Conservation (phyloP, 2,888 invertebrate genomes). For the Taphrorychus bicolor region DNA sequence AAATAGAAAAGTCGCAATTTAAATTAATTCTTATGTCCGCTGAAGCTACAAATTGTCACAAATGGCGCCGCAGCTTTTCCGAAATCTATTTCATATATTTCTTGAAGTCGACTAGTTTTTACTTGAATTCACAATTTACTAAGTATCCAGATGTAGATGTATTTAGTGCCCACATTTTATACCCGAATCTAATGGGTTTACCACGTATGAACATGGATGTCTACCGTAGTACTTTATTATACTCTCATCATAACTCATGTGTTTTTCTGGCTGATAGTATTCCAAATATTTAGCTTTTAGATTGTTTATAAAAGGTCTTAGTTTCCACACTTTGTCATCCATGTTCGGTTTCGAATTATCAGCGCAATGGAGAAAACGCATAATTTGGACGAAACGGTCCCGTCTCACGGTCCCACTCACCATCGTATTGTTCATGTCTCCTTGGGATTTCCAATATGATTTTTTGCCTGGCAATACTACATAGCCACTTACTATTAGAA, state of each 20-base stretch:
- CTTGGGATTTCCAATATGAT: conserved; percentile 29
- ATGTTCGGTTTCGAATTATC: conserved; percentile 1
- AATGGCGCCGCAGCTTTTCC: too few relatives aligned
- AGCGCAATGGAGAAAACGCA: conserved; percentile 8
- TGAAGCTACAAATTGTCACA: too few relatives aligned
- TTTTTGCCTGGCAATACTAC: conserved; percentile 32
- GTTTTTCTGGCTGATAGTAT: conserved; percentile 39
- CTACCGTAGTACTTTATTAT: conserved; percentile 19
- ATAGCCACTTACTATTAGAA: conserved; percentile 43
- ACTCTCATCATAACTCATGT: conserved; percentile 19
- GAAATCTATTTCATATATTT: too few relatives aligned
- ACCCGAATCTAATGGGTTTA: conserved; percentile 50
- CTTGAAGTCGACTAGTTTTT: too few relatives aligned
- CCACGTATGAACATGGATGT: conserved; percentile 47
- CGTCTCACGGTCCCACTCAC: conserved; percentile 24
- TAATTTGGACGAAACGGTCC: conserved; percentile 15
- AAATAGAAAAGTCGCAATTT: too few relatives aligned
- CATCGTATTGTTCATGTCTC: conserved; percentile 29
- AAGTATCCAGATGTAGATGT: conserved; percentile 47
- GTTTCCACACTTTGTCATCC: conserved; percentile 29
- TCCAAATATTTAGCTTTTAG: conserved; percentile 33
- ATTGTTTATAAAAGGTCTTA: conserved; percentile 39
- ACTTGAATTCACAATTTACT: conserved; percentile 52
- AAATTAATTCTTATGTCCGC: too few relatives aligned
- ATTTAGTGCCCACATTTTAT: conserved; percentile 51